These are phyloP conservation scores for Oxygymnocypris stewartii DNA, from an alignment of 2,113 vertebrate species.

Conservation along the genomic window DNA sequence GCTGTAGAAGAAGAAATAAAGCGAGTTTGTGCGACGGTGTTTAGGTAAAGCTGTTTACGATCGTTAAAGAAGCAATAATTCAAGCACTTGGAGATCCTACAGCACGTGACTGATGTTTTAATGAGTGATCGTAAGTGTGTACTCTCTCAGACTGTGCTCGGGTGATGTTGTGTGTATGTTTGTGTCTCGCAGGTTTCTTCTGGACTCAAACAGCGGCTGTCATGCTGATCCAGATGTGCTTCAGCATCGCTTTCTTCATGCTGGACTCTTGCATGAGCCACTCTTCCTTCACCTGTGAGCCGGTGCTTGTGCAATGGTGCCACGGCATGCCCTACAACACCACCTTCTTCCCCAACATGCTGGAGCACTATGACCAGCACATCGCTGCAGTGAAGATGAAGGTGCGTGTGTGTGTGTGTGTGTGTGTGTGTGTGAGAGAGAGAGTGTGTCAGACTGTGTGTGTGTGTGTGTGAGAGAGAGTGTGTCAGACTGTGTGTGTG, in stretches of 20 bases:
- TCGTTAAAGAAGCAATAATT: background rate
- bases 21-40: background rate
- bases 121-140: background rate
- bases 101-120: background rate
- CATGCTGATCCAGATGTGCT: slow-evolving; percentile 60
- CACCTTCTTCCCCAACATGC: slow-evolving; percentile 96
- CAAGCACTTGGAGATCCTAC: background rate
- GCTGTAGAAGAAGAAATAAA: background rate
- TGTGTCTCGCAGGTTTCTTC: background rate
- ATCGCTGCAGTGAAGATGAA: slow-evolving; percentile 84
- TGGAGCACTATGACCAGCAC: slow-evolving; percentile 95
- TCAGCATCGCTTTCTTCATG: slow-evolving; percentile 55
- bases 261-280: slow-evolving; percentile 74
- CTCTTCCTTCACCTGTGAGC: slow-evolving; percentile 93
- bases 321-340: slow-evolving; percentile 89
- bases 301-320: slow-evolving; percentile 85
- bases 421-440: too few relatives aligned
- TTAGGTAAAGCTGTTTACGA: background rate
- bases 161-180: background rate
- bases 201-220: background rate
- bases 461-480: too few relatives aligned
- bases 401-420: slow-evolving; percentile 65
- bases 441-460: too few relatives aligned
- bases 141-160: background rate
- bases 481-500: too few relatives aligned